Percentiles rank a stretch among this genome's conserved stretches.
Evolutionary conservation across 2,888 invertebrate species (phyloP).

Genomic region (Eristalis arbustorum): DNA sequence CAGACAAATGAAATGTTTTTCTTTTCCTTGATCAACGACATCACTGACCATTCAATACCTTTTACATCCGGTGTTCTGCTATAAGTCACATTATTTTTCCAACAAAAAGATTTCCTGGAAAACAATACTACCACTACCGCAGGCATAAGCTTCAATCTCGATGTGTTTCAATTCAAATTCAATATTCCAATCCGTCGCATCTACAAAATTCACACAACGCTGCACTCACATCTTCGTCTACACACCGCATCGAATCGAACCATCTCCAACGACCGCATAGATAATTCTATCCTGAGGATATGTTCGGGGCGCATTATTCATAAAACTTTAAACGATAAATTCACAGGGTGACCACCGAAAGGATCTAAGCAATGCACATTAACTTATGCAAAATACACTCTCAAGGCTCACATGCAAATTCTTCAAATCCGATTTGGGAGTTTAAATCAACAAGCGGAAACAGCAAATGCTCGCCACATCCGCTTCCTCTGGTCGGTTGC

Average conservation of each 20-base stretch:
- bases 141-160: too few species aligned
- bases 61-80: too few species aligned
- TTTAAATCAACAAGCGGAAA: constrained; percentile 70
- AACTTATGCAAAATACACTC: constrained; percentile 57
- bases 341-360: constrained; percentile 9
- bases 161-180: too few species aligned
- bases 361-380: constrained; percentile 38
- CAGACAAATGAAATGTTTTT: too few species aligned
- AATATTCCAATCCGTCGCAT: neutral
- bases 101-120: too few species aligned
- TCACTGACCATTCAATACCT: too few species aligned
- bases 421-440: constrained; percentile 68
- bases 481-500: constrained; percentile 51
- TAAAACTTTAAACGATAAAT: constrained; percentile 53
- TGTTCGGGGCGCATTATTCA: constrained; percentile 43
- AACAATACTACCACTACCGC: too few species aligned
- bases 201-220: neutral
- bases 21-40: too few species aligned
- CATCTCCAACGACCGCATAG: constrained; percentile 8
- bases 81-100: too few species aligned
- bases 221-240: constrained; percentile 16
- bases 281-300: constrained; percentile 53
- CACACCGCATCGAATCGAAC: constrained; percentile 21
- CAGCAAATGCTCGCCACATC: constrained; percentile 65
- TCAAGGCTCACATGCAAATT: constrained; percentile 61